Conservation (phyloP, 2,888 invertebrate genomes). For the Dynastes hyllus region DNA sequence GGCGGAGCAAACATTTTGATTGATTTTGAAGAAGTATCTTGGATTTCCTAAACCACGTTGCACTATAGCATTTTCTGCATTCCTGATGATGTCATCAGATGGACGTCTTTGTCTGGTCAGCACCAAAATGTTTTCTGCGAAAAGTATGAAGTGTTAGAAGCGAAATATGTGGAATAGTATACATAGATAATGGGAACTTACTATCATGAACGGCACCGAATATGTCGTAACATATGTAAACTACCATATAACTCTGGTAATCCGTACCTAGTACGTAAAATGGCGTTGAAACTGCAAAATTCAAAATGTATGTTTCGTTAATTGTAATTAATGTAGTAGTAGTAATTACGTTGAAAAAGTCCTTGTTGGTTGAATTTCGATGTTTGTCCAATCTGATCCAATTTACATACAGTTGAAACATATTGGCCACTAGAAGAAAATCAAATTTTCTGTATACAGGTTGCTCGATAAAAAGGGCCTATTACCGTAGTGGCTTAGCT, state of each 20-base stretch:
- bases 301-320: not conserved
- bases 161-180: not conserved
- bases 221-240: slow-evolving; percentile 17
- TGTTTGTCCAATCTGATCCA: slow-evolving; percentile 19
- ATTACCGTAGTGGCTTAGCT: no score
- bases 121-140: slow-evolving; percentile 19
- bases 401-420: not conserved
- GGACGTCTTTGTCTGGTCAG: slow-evolving; percentile 18
- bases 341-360: slow-evolving; percentile 17
- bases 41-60: not conserved
- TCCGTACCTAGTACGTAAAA: slow-evolving; percentile 20
- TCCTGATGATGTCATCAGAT: not conserved
- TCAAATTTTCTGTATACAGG: not conserved
- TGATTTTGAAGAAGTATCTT: slow-evolving; percentile 15
- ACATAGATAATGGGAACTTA: slow-evolving; percentile 6
- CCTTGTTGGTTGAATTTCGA: slow-evolving; percentile 28
- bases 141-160: not conserved
- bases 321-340: not conserved
- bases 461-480: no score
- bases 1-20: not conserved
- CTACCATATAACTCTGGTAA: slow-evolving; percentile 5
- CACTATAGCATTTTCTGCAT: not conserved
- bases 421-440: not conserved
- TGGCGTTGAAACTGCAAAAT: slow-evolving; percentile 18
- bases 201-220: slow-evolving; percentile 17